phyloP scores from a whole-genome alignment of 2,797 vertebrate species.

The Tapirus indicus region DNA sequence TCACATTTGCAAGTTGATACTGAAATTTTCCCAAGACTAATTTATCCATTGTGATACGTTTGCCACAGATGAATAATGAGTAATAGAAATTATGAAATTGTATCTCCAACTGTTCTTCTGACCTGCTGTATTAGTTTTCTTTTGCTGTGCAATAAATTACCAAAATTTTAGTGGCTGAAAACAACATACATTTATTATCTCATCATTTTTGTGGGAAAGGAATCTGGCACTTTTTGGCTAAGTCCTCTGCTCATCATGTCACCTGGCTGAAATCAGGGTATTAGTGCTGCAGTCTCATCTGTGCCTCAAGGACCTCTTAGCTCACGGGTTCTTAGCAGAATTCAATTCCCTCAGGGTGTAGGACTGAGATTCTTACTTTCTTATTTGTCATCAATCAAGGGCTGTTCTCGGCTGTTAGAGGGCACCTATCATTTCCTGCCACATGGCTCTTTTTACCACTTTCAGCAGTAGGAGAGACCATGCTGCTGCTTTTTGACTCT shows the following conservation, averaged over 20 bases:
- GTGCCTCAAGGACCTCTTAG: fast-evolving
- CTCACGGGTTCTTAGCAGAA: not conserved
- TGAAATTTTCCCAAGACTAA: not conserved
- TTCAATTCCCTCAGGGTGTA: not conserved
- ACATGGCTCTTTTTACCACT: not conserved
- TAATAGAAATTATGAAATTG: not conserved
- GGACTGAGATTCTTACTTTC: not conserved
- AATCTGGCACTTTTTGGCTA: not conserved
- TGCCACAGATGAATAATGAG: not conserved
- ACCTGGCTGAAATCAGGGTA: not conserved
- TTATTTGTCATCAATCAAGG: not conserved
- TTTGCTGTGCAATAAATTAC: not conserved
- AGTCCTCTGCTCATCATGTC: not conserved
- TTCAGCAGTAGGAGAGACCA: not conserved
- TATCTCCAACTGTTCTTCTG: not conserved
- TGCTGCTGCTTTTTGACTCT: not conserved
- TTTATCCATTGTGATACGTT: not conserved
- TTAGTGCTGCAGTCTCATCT: not conserved
- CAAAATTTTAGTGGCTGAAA: not conserved
- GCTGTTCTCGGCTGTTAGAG: not conserved
- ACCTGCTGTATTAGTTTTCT: not conserved
- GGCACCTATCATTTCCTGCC: not conserved
- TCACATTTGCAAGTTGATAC: not conserved
- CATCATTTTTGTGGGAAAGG: not conserved
- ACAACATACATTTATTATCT: not conserved